These are phyloP conservation scores for Otocyon megalotis DNA, from an alignment of 2,113 vertebrate species.

Conservation along the genomic window DNA sequence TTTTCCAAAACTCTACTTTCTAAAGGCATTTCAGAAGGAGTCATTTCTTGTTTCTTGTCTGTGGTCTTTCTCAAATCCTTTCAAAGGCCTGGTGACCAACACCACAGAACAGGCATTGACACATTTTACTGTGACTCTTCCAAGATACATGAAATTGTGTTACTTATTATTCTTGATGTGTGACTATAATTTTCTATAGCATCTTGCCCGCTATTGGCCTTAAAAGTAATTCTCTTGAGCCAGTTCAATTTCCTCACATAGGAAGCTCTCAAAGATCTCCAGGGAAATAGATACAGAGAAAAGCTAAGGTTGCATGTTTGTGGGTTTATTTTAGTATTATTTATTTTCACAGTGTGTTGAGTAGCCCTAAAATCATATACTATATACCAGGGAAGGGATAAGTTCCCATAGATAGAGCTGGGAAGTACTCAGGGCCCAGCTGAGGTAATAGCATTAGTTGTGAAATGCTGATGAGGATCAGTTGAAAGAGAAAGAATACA, in stretches of 20 bases:
- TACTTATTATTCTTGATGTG: background rate
- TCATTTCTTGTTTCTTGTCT: constrained; percentile 54
- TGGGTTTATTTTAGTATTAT: constrained; percentile 2
- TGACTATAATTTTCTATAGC: background rate
- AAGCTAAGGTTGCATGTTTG: background rate
- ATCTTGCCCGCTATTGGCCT: background rate
- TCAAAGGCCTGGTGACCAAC: constrained; percentile 43
- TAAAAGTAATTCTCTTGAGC: background rate
- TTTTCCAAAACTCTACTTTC: constrained; percentile 66
- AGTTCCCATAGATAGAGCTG: constrained; percentile 64
- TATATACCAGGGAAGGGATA: constrained; percentile 58
- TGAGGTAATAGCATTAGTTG: constrained; percentile 69
- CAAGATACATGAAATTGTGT: background rate
- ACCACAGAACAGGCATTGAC: background rate
- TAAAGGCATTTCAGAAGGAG: constrained; percentile 58
- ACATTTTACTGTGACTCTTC: background rate
- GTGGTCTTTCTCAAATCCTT: constrained; percentile 46
- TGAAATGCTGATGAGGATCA: constrained; percentile 76
- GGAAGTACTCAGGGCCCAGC: constrained; percentile 34
- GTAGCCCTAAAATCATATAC: constrained; percentile 59
- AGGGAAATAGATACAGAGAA: background rate
- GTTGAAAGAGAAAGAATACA: constrained; percentile 69
- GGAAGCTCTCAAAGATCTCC: background rate
- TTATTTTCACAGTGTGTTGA: constrained; percentile 51
- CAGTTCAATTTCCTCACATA: background rate